Conservation (phyloP, 1,140 invertebrate genomes). For the Cyclargus thomasi region DNA sequence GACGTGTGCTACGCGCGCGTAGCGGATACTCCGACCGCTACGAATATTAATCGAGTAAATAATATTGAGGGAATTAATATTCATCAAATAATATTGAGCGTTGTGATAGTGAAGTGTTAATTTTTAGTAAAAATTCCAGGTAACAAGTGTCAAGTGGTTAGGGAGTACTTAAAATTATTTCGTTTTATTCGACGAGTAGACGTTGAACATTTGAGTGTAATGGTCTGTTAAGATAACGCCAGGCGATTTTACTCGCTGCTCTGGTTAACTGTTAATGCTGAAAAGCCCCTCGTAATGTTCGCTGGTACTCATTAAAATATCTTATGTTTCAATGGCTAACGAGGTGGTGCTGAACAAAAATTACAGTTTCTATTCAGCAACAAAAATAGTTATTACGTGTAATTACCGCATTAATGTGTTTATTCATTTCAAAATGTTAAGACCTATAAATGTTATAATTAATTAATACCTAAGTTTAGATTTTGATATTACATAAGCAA, state of each 20-base stretch:
- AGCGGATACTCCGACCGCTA: constrained; percentile 22
- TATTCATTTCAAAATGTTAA: neutral
- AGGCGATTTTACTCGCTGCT: constrained; percentile 33
- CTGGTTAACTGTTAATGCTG: constrained; percentile 35
- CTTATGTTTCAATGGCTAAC: constrained; percentile 11
- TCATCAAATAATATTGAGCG: neutral
- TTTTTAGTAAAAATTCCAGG: constrained; percentile 31
- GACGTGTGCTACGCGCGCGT: constrained; percentile 40
- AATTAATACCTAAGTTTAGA: too few relatives aligned
- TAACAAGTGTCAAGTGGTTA: constrained; percentile 42
- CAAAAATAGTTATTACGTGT: neutral
- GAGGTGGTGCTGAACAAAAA: neutral
- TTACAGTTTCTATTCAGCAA: neutral
- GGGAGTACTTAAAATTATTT: constrained; percentile 44
- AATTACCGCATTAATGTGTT: neutral
- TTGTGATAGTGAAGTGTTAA: constrained; percentile 44
- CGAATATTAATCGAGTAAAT: neutral
- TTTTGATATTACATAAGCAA: too few relatives aligned
- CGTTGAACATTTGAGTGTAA: constrained; percentile 53
- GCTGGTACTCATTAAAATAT: constrained; percentile 18
- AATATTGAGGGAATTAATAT: neutral
- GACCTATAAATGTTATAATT: too few relatives aligned
- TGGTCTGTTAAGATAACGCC: constrained; percentile 62
- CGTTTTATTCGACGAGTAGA: constrained; percentile 45
- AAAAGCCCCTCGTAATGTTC: constrained; percentile 25